These are phyloP conservation scores for Polyodon spathula DNA, from an alignment of 2,113 vertebrate species.

Conservation along the genomic window DNA sequence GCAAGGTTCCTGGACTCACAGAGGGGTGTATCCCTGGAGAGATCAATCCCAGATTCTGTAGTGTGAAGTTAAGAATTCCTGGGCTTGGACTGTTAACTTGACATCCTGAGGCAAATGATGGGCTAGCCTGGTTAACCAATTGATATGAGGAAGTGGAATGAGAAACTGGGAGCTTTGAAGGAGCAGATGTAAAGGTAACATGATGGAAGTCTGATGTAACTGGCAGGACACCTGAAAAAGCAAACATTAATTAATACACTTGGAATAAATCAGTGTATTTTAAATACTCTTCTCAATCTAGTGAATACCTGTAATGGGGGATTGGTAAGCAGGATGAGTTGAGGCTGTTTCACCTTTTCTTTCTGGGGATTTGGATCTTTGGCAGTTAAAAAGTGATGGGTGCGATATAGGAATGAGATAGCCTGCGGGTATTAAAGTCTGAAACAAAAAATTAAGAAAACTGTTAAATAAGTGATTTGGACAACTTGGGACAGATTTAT, in stretches of 20 bases:
- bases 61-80: slow-evolving; percentile 79
- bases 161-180: slow-evolving; percentile 34
- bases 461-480: background rate
- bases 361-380: slow-evolving; percentile 38
- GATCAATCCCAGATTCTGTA: slow-evolving; percentile 81
- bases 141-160: slow-evolving; percentile 51
- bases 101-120: slow-evolving; percentile 37
- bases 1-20: slow-evolving; percentile 30
- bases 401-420: slow-evolving; percentile 83
- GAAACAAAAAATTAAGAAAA: slow-evolving; percentile 21
- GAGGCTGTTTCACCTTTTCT: slow-evolving; percentile 47
- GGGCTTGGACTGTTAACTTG: slow-evolving; percentile 62
- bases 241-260: too few relatives aligned
- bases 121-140: slow-evolving; percentile 34
- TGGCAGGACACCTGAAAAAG: too few relatives aligned
- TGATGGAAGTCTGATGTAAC: too few relatives aligned
- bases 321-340: slow-evolving; percentile 62
- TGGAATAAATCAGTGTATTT: too few relatives aligned
- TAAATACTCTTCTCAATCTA: background rate
- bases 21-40: slow-evolving; percentile 48
- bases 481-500: background rate
- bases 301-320: slow-evolving; percentile 62
- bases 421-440: slow-evolving; percentile 76
- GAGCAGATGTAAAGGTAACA: slow-evolving; percentile 15
- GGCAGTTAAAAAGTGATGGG: slow-evolving; percentile 51